Conservation (phyloP, 2,888 invertebrate species). For the Macropis europaea region DNA sequence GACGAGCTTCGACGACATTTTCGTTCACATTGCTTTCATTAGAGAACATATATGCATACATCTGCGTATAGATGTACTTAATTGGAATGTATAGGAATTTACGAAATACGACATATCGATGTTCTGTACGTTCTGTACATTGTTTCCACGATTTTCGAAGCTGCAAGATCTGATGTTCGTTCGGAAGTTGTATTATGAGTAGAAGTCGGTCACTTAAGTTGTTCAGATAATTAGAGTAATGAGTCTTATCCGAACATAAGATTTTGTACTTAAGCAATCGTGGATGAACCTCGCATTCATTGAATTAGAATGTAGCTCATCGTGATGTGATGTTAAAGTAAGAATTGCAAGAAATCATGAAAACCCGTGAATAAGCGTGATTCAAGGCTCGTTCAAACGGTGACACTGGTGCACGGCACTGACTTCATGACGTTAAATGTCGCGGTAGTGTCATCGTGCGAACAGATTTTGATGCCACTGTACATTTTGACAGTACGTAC, state of each 20-base stretch:
- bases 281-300: background rate
- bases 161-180: background rate
- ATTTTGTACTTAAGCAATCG: too few relatives aligned
- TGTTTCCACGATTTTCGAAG: background rate
- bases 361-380: background rate
- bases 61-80: too few relatives aligned
- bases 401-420: too few relatives aligned
- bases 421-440: too few relatives aligned
- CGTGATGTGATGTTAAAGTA: background rate
- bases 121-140: background rate
- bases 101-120: background rate
- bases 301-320: background rate
- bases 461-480: too few relatives aligned
- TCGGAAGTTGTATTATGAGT: background rate
- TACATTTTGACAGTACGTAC: too few relatives aligned
- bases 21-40: background rate
- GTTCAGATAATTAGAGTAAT: too few relatives aligned
- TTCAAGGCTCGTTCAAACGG: too few relatives aligned
- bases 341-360: background rate
- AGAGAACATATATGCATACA: background rate
- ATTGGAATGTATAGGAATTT: background rate
- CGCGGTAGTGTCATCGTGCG: too few relatives aligned
- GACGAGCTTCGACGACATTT: background rate
- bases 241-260: background rate
- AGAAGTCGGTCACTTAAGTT: too few relatives aligned